A percentile compares a stretch with the other conserved stretches of the same genome.
Conservation (phyloP, 2,113 vertebrate species). For the Nannobrachium achirus region DNA sequence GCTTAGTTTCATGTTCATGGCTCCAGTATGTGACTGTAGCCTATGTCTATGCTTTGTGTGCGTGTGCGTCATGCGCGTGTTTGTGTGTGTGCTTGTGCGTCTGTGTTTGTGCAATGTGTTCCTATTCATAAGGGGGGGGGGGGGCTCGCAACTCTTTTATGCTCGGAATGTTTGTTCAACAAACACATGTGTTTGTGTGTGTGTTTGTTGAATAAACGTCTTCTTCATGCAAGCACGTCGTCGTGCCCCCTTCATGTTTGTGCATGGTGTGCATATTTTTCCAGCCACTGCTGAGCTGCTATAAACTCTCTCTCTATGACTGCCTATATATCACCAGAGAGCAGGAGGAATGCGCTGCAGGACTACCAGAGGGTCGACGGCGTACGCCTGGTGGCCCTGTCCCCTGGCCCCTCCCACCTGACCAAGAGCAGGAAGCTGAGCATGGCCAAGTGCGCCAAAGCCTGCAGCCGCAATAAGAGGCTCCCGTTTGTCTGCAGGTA, state of each 20-base stretch:
- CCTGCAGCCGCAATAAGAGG: conserved; percentile 88
- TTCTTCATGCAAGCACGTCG: no score
- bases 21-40: neutral
- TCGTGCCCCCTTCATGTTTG: neutral
- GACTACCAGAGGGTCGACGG: conserved; percentile 92
- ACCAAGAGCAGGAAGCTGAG: conserved; percentile 87
- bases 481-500: conserved; percentile 95
- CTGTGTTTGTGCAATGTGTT: no score
- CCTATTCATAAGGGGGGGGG: no score
- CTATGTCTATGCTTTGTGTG: neutral
- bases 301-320: conserved; percentile 3
- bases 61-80: no score
- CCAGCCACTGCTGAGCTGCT: no score
- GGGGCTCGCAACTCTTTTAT: no score
- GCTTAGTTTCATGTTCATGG: neutral
- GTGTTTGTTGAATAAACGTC: no score
- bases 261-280: neutral
- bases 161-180: no score
- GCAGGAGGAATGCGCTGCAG: conserved; percentile 90
- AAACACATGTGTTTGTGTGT: neutral
- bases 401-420: conserved; percentile 80
- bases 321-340: conserved; percentile 81
- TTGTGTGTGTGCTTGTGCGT: neutral
- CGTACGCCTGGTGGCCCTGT: conserved; percentile 75
- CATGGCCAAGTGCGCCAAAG: conserved; percentile 88